Conservation (phyloP, 2,113 vertebrate species). For the Leucoraja erinaceus region DNA sequence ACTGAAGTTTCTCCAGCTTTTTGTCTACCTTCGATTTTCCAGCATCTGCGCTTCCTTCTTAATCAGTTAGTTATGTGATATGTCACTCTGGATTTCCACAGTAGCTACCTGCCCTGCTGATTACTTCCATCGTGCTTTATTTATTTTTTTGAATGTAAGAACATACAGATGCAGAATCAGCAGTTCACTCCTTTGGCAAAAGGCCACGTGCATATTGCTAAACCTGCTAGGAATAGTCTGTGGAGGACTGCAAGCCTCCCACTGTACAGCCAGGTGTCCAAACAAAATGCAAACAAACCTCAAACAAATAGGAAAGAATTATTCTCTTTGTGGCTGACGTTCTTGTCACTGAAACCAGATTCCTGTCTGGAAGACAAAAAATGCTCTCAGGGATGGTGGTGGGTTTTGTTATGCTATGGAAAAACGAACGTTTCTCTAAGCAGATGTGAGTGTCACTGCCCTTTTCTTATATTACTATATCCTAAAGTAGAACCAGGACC, state of each 20-base stretch:
- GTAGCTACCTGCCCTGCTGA: not conserved
- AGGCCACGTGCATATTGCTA: not conserved
- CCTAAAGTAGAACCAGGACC: not conserved
- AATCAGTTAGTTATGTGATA: too few species aligned
- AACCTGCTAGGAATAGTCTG: not conserved
- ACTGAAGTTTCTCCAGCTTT: too few species aligned
- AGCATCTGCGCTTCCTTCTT: too few species aligned
- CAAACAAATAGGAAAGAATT: not conserved
- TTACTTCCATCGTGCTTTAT: too few species aligned
- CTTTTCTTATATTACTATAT: not conserved
- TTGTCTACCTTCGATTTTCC: too few species aligned
- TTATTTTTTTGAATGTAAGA: not conserved
- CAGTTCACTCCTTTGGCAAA: not conserved
- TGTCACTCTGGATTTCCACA: not conserved
- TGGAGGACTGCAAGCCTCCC: not conserved
- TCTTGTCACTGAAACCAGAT: not conserved
- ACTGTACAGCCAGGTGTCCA: not conserved
- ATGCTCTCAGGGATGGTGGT: constrained; percentile 1
- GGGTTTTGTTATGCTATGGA: not conserved
- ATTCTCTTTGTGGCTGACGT: not conserved
- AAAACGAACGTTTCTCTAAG: not conserved
- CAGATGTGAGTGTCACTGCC: not conserved
- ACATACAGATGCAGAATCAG: not conserved
- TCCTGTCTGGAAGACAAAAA: not conserved
- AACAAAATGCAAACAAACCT: not conserved